Conservation (phyloP, 2,888 invertebrate species). For the Dicranocentrus wangi region DNA sequence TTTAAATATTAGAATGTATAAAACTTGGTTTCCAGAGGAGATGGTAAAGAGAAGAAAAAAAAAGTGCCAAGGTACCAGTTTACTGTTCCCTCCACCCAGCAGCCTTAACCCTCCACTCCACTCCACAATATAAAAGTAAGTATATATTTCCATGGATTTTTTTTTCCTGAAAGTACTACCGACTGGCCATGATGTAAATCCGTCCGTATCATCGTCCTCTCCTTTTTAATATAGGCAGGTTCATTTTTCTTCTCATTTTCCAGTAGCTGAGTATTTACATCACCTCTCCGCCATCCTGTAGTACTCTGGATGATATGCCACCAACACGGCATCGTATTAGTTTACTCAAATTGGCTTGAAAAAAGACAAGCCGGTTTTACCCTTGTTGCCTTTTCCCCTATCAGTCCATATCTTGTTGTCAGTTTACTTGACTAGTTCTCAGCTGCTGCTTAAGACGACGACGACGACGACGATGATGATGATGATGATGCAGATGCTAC, state of each 20-base stretch:
- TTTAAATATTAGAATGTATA: slow-evolving; percentile 51
- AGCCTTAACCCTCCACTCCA: too few species aligned
- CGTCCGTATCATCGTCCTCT: too few species aligned
- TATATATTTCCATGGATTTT: background rate
- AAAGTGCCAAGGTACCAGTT: too few species aligned
- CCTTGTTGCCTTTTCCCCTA: slow-evolving; percentile 23
- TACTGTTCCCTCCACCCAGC: too few species aligned
- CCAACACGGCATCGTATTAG: slow-evolving; percentile 14
- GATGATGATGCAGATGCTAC: slow-evolving; percentile 58
- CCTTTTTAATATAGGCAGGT: background rate
- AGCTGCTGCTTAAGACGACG: too few species aligned
- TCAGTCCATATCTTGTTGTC: slow-evolving; percentile 50
- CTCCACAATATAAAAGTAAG: background rate
- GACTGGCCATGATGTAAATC: too few species aligned
- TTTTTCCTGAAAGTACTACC: too few species aligned
- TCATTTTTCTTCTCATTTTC: slow-evolving; percentile 34
- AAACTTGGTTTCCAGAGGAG: background rate
- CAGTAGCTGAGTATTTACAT: slow-evolving; percentile 39
- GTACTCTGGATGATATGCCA: slow-evolving; percentile 22
- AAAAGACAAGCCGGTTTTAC: slow-evolving; percentile 56
- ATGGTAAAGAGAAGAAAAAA: too few species aligned
- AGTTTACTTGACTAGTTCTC: slow-evolving; percentile 46
- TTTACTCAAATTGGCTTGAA: slow-evolving; percentile 1
- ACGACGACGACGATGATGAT: too few species aligned
- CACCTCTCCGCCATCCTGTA: slow-evolving; percentile 13